These are phyloP conservation scores for Pecten maximus DNA, from an alignment of 2,888 invertebrate species.

Conservation along the genomic window DNA sequence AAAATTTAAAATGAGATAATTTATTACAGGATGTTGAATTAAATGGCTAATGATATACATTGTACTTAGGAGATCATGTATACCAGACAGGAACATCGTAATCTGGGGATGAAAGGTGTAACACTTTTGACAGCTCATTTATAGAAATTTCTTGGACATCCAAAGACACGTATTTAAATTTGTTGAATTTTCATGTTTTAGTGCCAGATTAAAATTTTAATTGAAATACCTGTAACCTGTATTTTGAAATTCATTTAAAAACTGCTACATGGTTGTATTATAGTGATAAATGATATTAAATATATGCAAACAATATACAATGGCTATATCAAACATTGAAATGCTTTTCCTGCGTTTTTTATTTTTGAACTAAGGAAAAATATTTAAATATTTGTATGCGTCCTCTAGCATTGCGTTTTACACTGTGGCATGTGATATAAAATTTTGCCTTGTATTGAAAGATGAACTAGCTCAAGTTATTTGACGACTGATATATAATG, in stretches of 20 bases:
- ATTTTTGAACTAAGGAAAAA: too few relatives aligned
- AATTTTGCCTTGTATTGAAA: too few relatives aligned
- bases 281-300: not conserved
- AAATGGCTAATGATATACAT: not conserved
- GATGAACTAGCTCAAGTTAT: too few relatives aligned
- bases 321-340: not conserved
- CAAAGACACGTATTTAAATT: not conserved
- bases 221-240: not conserved
- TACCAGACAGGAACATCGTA: not conserved
- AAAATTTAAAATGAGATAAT: not conserved
- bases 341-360: not conserved
- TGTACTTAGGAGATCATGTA: not conserved
- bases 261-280: not conserved
- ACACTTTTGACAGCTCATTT: not conserved
- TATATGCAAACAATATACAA: slow-evolving; percentile 13
- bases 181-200: not conserved
- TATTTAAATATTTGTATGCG: too few relatives aligned
- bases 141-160: not conserved
- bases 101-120: not conserved
- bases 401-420: too few relatives aligned
- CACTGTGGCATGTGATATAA: too few relatives aligned
- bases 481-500: too few relatives aligned
- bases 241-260: not conserved
- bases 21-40: not conserved
- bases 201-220: not conserved